A percentile compares a stretch with the other conserved stretches of the same genome.
Evolutionary conservation across 2,797 vertebrate genomes (phyloP).

Genomic region (Pogoniulus pusillus): DNA sequence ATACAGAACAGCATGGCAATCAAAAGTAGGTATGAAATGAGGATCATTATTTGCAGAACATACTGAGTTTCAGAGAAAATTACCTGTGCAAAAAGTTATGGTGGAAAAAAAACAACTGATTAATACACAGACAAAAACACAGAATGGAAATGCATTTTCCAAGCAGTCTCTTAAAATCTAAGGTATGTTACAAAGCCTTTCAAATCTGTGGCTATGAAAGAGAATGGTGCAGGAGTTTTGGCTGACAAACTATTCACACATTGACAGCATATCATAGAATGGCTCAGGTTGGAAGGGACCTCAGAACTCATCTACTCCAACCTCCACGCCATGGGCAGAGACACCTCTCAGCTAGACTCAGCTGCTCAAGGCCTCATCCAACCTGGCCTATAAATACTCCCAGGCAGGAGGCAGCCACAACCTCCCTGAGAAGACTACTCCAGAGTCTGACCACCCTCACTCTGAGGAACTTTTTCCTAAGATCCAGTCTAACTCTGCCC

Average conservation of each 20-base stretch:
- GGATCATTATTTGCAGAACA: neutral
- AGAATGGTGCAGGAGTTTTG: neutral
- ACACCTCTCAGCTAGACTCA: too few relatives aligned
- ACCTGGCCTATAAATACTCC: too few relatives aligned
- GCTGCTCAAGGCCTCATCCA: too few relatives aligned
- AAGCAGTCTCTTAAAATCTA: neutral
- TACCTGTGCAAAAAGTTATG: neutral
- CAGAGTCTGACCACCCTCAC: too few relatives aligned
- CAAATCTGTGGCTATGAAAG: neutral
- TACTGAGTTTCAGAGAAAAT: neutral
- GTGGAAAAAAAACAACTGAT: neutral
- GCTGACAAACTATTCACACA: neutral
- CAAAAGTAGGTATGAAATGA: neutral
- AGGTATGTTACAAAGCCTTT: neutral
- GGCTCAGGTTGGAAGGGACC: too few relatives aligned
- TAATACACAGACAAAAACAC: neutral
- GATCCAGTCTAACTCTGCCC: too few relatives aligned
- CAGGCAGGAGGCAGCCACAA: too few relatives aligned
- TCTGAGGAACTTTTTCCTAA: too few relatives aligned
- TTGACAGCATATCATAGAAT: neutral
- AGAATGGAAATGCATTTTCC: neutral
- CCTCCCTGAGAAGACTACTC: too few relatives aligned
- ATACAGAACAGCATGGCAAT: neutral
- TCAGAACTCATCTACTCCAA: too few relatives aligned
- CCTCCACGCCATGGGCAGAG: too few relatives aligned